Base-by-base conservation (phyloP, 2,888 invertebrate species). In the Thereva unica region DNA sequence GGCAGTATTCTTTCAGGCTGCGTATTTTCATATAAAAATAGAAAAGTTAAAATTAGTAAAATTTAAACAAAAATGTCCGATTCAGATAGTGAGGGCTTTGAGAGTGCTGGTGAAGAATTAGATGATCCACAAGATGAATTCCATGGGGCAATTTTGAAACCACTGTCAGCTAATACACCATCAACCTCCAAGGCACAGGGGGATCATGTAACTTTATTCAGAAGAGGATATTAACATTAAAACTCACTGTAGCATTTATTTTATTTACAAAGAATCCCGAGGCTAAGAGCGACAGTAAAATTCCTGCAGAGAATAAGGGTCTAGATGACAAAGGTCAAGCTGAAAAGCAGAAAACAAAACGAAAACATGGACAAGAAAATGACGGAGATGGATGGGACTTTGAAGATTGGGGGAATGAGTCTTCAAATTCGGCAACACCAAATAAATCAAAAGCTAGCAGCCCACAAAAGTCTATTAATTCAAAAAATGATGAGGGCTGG, bases 71-170 rank as follows among this genome's bases (percentile, higher is more conserved):
- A 8, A 38, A 61, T 61, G 87, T 42, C 61, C 3, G 41, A 41
- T 61, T 89, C 89, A 71, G 90, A 90, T 71, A 89, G 89, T 78
- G 90, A 90, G 74, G 87, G 85, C 75, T 91, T 90, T 76, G 89
- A 90, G 78, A 90, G 90, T 80, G 90, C 90, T 4, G 90, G 90
- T 73, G 90, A 91, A 75, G 89, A 87, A 41, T 80, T 83, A 70
- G 81, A 79, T 64, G 74, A 81, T 12, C 80, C 78, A 5, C 55
- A 66, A 63, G 3, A 52, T 12, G 41, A 57, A 40, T 23, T 3
- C 0, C 8, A 34, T 42, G 42, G 37, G 10, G 4, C 34, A 8
- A 10, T 52, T 42, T 40, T n/a, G 5, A 59, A 34, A 12, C 9
- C n/a, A 42, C 12, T 40, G 38, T 38, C 47, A 23, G 56, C 23